Base-by-base conservation (phyloP, 1,140 invertebrate genomes). In the Zaprionus vittiger region DNA sequence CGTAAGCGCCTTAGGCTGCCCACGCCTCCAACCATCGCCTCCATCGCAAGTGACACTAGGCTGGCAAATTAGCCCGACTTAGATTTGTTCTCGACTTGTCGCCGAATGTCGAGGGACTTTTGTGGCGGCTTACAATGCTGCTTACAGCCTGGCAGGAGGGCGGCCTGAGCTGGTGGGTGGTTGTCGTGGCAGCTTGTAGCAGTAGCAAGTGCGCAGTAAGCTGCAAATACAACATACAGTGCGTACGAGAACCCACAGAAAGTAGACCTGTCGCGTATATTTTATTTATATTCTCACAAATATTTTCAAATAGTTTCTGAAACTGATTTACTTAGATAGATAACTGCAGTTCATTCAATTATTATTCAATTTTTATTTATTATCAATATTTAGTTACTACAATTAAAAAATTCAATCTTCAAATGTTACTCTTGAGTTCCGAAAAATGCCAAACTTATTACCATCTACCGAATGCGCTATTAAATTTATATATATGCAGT, bases 1-100 rank as follows among this genome's bases (percentile, higher is more conserved):
- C 65, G 22, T 87, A 87, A 87, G 89, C 84, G 84, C 78, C 84
- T 87, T 87, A 87, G 41, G 63, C 64, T 61, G 63, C 68, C 61
- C 67, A 63, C 55, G 65, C 54, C 41, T 54, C 44, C 69, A 69
- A 20, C 1, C 20, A 20, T 20, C 20, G 78, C 77, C 78, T 41
- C 49, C 71, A 70, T 24, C 61, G 81, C 71, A 81, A 83, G 77
- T 83, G 81, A 76, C 85, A 89, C 79, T 89, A 84, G 81, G 74
- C 81, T 70, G 78, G 75, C 65, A 84, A 87, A 89, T 87, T 79
- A 89, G 83, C 81, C 79, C 72, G 75, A 60, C 81, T 56, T 70
- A 79, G 81, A 87, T 89, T 89, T 89, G 78, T 79, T 80, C 64
- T 69, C 84, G 78, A 78, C 73, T 72, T 86, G 83, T 65, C 76